Base-by-base conservation (phyloP, 2,113 vertebrate species). In the Pluvianellus socialis region DNA sequence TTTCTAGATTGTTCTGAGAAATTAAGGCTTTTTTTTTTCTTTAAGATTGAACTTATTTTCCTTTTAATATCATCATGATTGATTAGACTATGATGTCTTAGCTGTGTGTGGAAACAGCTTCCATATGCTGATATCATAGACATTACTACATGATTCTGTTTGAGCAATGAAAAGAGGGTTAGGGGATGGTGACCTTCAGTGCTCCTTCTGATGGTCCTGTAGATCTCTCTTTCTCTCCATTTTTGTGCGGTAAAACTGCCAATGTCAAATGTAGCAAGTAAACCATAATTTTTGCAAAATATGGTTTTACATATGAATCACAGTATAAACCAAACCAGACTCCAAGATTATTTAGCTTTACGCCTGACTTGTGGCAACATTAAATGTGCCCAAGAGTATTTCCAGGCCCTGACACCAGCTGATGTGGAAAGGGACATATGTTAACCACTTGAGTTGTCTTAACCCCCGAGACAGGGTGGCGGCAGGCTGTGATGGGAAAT, bases 401-500 rank as follows among this genome's bases (percentile, higher is more conserved):
- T 32, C 61, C 23, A 65, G 35, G 28, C 7, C 26, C 28, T 40
- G 50, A 65, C 20, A 62, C 10, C 49, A 26, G 16, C 15, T 40
- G 42, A 38, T 9, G 20, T n/a, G 68, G 35, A 44, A 52, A 62
- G 30, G 22, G 16, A 40, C 24, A 3, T 5, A 23, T 6, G 23
- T 63, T 10, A 58, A 53, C 7, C 24, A 10, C 1, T 22, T 49
- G 47, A 49, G 47, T 49, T 18, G 9, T 28, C 33, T 56, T 14
- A 52, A 56, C 21, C 33, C 35, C 45, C 1, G 4, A 22, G 6
- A n/a, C 4, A 7, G 7, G 1, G 4, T 19, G 20, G 56, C 26
- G 45, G 32, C 38, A 59, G 45, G 53, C 14, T 68, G 5, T 45
- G 42, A 33, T 28, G 27, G n/a, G 38, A 79, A 42, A 33, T 19